A percentile compares a stretch with the other conserved stretches of the same genome.
These are phyloP conservation scores for Phrynosoma platyrhinos DNA, from an alignment of 2,113 vertebrate species.

Conservation along the genomic window DNA sequence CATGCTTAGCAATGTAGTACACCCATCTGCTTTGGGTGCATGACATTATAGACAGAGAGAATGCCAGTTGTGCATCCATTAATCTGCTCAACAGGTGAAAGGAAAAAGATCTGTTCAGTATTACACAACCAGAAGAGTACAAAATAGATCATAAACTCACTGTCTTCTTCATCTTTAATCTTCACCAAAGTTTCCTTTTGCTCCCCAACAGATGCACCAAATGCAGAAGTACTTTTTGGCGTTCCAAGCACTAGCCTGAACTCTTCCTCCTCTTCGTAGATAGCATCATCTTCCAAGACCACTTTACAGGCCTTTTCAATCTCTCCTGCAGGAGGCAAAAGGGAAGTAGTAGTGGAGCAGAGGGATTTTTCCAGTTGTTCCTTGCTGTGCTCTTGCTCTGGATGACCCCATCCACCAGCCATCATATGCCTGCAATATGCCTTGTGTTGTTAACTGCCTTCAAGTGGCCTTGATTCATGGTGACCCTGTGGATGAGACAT, in stretches of 20 bases:
- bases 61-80: slow-evolving; percentile 1
- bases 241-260: slow-evolving; percentile 82
- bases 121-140: not conserved
- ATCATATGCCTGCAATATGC: too few species aligned
- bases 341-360: not conserved
- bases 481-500: too few species aligned
- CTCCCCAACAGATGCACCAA: slow-evolving; percentile 81
- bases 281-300: slow-evolving; percentile 79
- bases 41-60: not conserved
- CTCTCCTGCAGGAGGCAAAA: slow-evolving; percentile 75
- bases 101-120: not conserved
- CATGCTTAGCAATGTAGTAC: not conserved
- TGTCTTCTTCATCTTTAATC: slow-evolving; percentile 85
- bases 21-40: not conserved
- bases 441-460: not conserved
- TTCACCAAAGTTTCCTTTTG: slow-evolving; percentile 83
- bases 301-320: slow-evolving; percentile 84
- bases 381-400: not conserved
- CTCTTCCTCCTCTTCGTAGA: slow-evolving; percentile 86
- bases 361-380: not conserved
- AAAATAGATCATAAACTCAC: slow-evolving; percentile 69
- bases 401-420: not conserved
- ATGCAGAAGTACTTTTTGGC: slow-evolving; percentile 81
- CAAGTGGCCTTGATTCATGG: too few species aligned
- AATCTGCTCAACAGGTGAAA: not conserved